Base-by-base conservation (phyloP, 2,113 vertebrate genomes). In the Pangasianodon gigas region DNA sequence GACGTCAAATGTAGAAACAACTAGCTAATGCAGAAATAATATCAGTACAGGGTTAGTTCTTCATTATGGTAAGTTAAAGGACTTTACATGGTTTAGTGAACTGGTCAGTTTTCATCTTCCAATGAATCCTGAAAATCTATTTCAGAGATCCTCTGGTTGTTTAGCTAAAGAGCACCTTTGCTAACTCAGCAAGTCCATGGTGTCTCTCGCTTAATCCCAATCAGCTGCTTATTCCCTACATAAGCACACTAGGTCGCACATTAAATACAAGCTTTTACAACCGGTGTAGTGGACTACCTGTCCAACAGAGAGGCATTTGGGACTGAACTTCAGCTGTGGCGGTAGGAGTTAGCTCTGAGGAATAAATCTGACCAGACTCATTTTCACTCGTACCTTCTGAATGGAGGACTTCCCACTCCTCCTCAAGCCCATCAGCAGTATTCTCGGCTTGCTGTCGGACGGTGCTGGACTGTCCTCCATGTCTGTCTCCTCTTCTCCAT, bases 331-430 rank as follows among this genome's bases (percentile, higher is more conserved):
- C 67, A 37, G 89, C 86, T 81, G 79, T 58, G 54, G 41, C 81
- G 11, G 60, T 80, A 46, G 26, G 46, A 79, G 52, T 44, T 58
- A 90, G 86, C 48, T 8, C 16, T n/a, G 19, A 65, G 71, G 5
- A 67, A 87, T 85, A 60, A 58, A 44, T 74, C 41, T 8, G 37
- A 4, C 86, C 52, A 62, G 74, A 26, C 41, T 85, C 52, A 21
- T 62, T 24, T 26, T 48, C 29, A 65, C 75, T 81, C 90, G 29
- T 94, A 99, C 98, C 97, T 99, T 99, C 96, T 99, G 98, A 94
- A 99, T 99, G 54, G 98, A 99, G 1, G 98, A 99, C 82, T 99
- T 99, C 13, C 98, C 98, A 91, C 98, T 99, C 94, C 98, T 96
- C 84, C 98, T 96, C 91, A 99, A 93, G 13, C 98, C 98, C 98